Conservation (phyloP, 2,888 invertebrate genomes). For the Stomorhina lunata region DNA sequence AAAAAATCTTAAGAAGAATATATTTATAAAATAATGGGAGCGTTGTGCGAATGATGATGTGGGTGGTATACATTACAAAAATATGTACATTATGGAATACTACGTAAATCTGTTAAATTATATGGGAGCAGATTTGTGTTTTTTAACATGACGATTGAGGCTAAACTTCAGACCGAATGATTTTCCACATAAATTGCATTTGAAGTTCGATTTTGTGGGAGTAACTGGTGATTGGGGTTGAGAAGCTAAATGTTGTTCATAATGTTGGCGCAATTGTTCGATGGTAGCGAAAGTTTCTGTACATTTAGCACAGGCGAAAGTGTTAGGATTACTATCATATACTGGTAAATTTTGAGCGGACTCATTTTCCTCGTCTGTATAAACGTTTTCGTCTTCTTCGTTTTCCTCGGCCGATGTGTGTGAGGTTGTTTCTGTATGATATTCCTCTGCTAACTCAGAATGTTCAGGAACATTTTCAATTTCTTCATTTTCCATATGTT, state of each 20-base stretch:
- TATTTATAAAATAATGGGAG: conserved; percentile 9
- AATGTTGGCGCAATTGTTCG: conserved; percentile 70
- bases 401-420: not conserved
- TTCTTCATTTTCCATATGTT: not conserved
- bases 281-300: conserved; percentile 66
- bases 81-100: conserved; percentile 35
- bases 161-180: conserved; percentile 72
- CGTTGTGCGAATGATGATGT: not conserved
- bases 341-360: not conserved
- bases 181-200: conserved; percentile 71
- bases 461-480: not conserved
- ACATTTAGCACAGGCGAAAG: conserved; percentile 71
- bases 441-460: not conserved
- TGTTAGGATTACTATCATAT: not conserved
- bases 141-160: conserved; percentile 73
- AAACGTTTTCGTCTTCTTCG: not conserved
- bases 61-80: conserved; percentile 14
- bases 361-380: not conserved
- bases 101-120: conserved; percentile 16
- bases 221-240: not conserved
- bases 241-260: conserved; percentile 51
- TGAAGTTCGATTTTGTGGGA: conserved; percentile 53
- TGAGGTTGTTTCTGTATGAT: not conserved
- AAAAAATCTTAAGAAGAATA: conserved; percentile 4
- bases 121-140: conserved; percentile 65